Conservation (phyloP, 2,888 invertebrate species). For the Tachina lurida region DNA sequence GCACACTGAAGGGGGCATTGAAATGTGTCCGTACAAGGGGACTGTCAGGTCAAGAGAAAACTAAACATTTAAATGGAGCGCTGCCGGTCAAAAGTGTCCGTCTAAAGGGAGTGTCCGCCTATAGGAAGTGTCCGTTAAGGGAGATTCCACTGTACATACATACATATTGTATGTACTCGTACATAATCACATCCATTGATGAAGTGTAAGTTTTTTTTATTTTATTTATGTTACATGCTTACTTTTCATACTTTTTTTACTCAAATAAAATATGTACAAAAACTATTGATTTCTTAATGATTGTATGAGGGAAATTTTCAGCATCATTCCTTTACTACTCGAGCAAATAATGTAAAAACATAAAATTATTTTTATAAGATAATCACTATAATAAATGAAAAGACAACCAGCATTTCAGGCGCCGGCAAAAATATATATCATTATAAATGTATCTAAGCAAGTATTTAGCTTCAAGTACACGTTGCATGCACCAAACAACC, state of each 20-base stretch:
- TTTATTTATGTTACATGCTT: background rate
- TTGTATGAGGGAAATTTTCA: background rate
- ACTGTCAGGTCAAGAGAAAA: too few relatives aligned
- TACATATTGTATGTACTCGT: too few relatives aligned
- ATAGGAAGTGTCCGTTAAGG: too few relatives aligned
- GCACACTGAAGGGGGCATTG: too few relatives aligned
- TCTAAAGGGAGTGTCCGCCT: too few relatives aligned
- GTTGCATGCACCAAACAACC: background rate
- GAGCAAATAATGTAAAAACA: constrained; percentile 12
- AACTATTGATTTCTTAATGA: background rate
- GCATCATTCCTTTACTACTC: background rate
- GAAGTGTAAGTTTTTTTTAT: background rate
- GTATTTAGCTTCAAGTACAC: background rate
- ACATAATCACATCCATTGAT: background rate
- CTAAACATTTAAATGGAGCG: too few relatives aligned
- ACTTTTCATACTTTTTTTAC: background rate
- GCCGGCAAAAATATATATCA: constrained; percentile 8
- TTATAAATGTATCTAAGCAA: background rate
- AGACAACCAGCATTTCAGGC: constrained; percentile 18
- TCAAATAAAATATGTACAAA: background rate
- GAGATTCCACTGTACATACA: too few relatives aligned
- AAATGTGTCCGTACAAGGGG: too few relatives aligned
- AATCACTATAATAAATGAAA: constrained; percentile 11
- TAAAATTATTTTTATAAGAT: background rate
- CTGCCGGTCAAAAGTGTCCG: too few relatives aligned